Conservation (phyloP, 2,797 vertebrate species). For the Rhinichthys osculus region DNA sequence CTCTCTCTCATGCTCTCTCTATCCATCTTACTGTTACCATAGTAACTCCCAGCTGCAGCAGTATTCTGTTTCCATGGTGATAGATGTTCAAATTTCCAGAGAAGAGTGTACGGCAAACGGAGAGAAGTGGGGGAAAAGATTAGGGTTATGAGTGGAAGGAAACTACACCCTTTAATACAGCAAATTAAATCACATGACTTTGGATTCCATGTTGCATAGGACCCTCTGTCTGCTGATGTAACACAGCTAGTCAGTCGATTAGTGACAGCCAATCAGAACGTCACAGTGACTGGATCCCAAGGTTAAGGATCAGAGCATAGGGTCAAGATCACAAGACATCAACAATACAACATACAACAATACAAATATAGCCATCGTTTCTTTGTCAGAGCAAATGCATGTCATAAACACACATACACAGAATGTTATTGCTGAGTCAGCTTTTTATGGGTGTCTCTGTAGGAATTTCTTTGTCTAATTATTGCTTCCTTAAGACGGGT, state of each 20-base stretch:
- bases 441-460: neutral
- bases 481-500: neutral
- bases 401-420: neutral
- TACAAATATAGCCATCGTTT: neutral
- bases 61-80: conserved; percentile 83
- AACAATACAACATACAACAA: neutral
- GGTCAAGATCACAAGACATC: neutral
- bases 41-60: conserved; percentile 79
- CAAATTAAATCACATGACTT: conserved; percentile 14
- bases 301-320: neutral
- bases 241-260: neutral
- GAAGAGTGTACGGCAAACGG: conserved; percentile 69
- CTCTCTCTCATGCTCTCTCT: conserved; percentile 22
- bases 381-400: conserved; percentile 40
- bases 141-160: conserved; percentile 63
- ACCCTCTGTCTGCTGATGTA: neutral
- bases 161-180: conserved; percentile 63
- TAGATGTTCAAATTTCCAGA: conserved; percentile 73
- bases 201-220: neutral
- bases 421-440: neutral
- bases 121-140: conserved; percentile 64
- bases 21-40: conserved; percentile 71
- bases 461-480: neutral
- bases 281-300: neutral
- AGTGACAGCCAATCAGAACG: neutral